Evolutionary conservation across 2,888 invertebrate species (phyloP), one percentile per base, ranked within the genome.

Genomic region (Hemicrepidius hirtus): DNA sequence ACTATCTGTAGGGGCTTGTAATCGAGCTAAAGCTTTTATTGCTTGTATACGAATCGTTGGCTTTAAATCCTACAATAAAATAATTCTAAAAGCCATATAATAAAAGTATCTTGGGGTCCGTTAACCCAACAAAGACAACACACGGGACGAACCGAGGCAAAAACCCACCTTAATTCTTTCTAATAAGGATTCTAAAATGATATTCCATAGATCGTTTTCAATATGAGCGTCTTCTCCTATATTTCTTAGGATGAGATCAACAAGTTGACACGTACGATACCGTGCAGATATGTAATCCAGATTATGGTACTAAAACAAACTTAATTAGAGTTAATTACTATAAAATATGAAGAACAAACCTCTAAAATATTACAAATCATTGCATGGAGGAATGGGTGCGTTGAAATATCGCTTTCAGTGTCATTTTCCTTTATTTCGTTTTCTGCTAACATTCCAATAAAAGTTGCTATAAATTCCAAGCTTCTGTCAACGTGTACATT

Each of bases 21-120:
- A 84, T 63, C 91, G 84, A 4, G 87, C 85, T 44, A 91, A 81
- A 12, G 90, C 90, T 41, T 86, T 82, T 0, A 90, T 87, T 28
- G 91, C 91, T 78, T 91, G 89, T 0, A 87, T 86, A 72, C 91
- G 84, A 13, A 91, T 88, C 73, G 86, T 85, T 0, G 89, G 32
- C 20, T 68, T 74, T 9, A 21, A 7, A 44, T 74, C 74, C 71
- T 74, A 20, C 13, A 63, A 65, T n/a, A n/a, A n/a, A n/a, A n/a
- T n/a, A n/a, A n/a, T n/a, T n/a, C n/a, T n/a, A n/a, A 32, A 46
- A 6, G 63, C 18, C 28, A 24, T n/a, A n/a, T n/a, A n/a, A n/a
- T n/a, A n/a, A n/a, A n/a, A n/a, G n/a, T n/a, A n/a, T n/a, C n/a
- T n/a, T n/a, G n/a, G n/a, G n/a, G n/a, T n/a, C n/a, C n/a, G n/a